Evolutionary conservation across 1,140 invertebrate species (phyloP).

Genomic region (Heliothis subflexa): DNA sequence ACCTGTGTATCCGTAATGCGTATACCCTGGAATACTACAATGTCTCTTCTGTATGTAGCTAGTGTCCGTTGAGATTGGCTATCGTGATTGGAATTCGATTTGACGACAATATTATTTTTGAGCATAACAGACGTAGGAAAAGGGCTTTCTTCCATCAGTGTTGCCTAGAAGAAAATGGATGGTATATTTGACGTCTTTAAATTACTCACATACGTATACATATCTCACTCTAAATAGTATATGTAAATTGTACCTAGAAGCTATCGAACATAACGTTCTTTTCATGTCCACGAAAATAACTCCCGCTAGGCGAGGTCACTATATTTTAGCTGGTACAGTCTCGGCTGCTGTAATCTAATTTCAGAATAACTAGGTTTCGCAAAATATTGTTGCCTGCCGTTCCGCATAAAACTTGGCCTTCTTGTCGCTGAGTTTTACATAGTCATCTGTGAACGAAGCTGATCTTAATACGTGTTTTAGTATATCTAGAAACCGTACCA

Average conservation of each 20-base stretch:
- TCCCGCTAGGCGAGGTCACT: conserved; percentile 12
- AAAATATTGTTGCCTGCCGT: conserved; percentile 27
- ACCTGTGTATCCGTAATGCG: too few species aligned
- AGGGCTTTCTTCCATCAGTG: too few species aligned
- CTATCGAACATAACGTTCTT: background rate
- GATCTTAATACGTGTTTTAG: background rate
- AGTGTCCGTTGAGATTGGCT: too few species aligned
- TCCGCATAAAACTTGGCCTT: conserved; percentile 20
- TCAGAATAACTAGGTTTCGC: conserved; percentile 28
- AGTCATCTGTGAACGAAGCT: background rate
- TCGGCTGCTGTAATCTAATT: conserved; percentile 25
- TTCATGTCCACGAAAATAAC: background rate
- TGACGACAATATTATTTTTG: too few species aligned
- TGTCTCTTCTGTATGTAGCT: too few species aligned
- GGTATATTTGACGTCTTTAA: background rate
- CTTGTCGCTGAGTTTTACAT: conserved; percentile 9
- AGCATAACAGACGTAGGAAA: too few species aligned
- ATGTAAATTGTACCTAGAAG: background rate
- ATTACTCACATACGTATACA: background rate
- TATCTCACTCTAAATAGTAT: background rate
- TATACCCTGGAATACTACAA: too few species aligned
- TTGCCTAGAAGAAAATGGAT: too few species aligned
- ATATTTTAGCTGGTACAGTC: conserved; percentile 22
- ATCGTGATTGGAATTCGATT: too few species aligned
- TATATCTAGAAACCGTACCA: background rate